These are phyloP conservation scores for Agrenia bidenticulata DNA, from an alignment of 2,888 invertebrate species.

Conservation along the genomic window DNA sequence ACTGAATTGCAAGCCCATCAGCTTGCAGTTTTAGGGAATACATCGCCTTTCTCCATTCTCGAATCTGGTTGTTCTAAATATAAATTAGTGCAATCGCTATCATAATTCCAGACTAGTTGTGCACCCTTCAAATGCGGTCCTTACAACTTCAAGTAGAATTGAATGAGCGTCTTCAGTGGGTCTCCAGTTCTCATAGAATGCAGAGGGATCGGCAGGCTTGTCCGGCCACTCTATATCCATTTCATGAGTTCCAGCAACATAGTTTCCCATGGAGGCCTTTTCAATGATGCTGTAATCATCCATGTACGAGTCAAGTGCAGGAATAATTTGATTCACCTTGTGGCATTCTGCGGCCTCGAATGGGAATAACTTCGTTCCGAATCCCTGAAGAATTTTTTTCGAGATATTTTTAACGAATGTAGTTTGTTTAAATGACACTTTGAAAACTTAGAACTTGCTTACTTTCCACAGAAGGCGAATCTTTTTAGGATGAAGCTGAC, in stretches of 20 bases:
- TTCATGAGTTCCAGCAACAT: not conserved
- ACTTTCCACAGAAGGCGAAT: conserved; percentile 20
- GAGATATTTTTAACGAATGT: not conserved
- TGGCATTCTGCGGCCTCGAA: conserved; percentile 12
- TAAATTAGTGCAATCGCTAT: too few relatives aligned
- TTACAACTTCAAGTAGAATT: too few relatives aligned
- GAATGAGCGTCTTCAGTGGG: not conserved
- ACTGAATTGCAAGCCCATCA: too few relatives aligned
- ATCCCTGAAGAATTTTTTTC: conserved; percentile 15
- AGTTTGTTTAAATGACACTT: not conserved
- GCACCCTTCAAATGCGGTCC: too few relatives aligned
- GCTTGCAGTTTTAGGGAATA: too few relatives aligned
- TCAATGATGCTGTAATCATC: conserved; percentile 10
- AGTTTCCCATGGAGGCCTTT: not conserved
- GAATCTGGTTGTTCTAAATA: too few relatives aligned
- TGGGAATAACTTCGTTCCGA: conserved; percentile 23
- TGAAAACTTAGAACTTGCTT: not conserved
- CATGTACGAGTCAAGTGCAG: conserved; percentile 16
- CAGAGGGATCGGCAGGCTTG: not conserved
- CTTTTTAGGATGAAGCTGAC: conserved; percentile 8
- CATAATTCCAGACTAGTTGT: too few relatives aligned
- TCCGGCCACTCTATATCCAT: not conserved
- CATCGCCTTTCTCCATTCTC: too few relatives aligned
- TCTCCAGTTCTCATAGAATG: conserved; percentile 15
- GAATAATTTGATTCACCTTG: conserved; percentile 12